Evolutionary conservation across 92 coral and sea anemone genomes (phyloP), one percentile per base, ranked within the genome.

Genomic region (Parazoanthus swiftii): DNA sequence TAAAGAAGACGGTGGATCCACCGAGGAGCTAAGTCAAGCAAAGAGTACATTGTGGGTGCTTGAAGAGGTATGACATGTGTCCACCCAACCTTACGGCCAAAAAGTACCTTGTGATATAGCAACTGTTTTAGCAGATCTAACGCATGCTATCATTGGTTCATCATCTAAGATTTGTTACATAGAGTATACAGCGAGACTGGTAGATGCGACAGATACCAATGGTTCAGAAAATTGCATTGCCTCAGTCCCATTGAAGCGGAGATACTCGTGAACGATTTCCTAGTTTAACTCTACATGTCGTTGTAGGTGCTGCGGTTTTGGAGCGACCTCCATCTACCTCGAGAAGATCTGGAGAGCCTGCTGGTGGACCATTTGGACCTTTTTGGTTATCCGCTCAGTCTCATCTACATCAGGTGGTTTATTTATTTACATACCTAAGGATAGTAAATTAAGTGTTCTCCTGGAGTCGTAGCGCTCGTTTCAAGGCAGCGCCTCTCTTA

Each of bases 231-330:
- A 5, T n/a, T 68, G 74, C 11, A 29, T 35, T 26, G 2, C 36
- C 6, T 36, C 48, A 37, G 78, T 36, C 48, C 14, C 39, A 15
- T 74, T 74, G 39, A 35, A 74, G 26, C 14, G 76, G 2, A 36
- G 23, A 0, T 13, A 35, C 26, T 13, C 23, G 14, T 39, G 46
- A 74, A 44, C 5, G 79, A 5, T 4, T 8, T 14, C 38, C 68
- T 76, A 18, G 5, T 23, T 21, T 54, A 35, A 11, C 63, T 50
- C 73, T 37, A 0, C 36, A 50, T 26, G 35, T 71, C 23, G 16
- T 35, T 66, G 26, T 65, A 97, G 98, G 89, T 97, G 15, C 89
- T 97, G 73, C 91, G 92, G 18, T 97, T 97, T 85, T 97, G 99
- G 99, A 50, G 48, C 51, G 82, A 91, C 23, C 86, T 88, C 43